These are phyloP conservation scores for Drosophila pandora DNA, from an alignment of 1,140 invertebrate genomes.

Conservation along the genomic window DNA sequence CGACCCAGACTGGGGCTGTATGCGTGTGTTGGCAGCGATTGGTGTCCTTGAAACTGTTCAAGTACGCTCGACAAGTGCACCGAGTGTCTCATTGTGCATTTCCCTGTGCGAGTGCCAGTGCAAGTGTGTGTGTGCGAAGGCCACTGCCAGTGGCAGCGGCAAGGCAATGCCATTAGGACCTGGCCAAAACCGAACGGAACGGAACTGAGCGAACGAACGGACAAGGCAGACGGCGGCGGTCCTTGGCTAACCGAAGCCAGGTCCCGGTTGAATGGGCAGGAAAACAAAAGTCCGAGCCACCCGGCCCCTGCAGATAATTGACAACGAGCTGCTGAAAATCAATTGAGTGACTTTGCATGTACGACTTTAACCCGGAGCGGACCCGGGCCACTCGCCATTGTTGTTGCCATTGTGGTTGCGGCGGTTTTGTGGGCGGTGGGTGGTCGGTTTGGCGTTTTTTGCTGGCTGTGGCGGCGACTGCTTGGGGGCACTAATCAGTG, in stretches of 20 bases:
- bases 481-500: constrained; percentile 11
- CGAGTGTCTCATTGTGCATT: constrained; percentile 78
- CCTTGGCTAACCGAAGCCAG: constrained; percentile 8
- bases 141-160: constrained; percentile 35
- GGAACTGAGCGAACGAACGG: neutral
- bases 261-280: constrained; percentile 43
- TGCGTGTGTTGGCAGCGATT: constrained; percentile 69
- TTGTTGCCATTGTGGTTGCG: constrained; percentile 28
- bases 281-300: constrained; percentile 56
- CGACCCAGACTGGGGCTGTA: neutral
- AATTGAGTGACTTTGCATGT: constrained; percentile 77
- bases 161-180: constrained; percentile 62
- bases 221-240: constrained; percentile 1
- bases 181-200: constrained; percentile 19
- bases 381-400: constrained; percentile 3
- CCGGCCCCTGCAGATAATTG: constrained; percentile 63
- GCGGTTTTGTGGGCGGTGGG: neutral
- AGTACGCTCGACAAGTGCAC: constrained; percentile 71
- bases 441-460: constrained; percentile 3
- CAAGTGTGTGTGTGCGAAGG: constrained; percentile 50
- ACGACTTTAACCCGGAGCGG: constrained; percentile 17
- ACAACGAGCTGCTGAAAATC: constrained; percentile 69
- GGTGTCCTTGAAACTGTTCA: constrained; percentile 78
- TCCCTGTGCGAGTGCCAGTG: constrained; percentile 21
- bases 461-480: constrained; percentile 6